Conservation (phyloP, 2,797 vertebrate genomes). For the Staurois parvus region DNA sequence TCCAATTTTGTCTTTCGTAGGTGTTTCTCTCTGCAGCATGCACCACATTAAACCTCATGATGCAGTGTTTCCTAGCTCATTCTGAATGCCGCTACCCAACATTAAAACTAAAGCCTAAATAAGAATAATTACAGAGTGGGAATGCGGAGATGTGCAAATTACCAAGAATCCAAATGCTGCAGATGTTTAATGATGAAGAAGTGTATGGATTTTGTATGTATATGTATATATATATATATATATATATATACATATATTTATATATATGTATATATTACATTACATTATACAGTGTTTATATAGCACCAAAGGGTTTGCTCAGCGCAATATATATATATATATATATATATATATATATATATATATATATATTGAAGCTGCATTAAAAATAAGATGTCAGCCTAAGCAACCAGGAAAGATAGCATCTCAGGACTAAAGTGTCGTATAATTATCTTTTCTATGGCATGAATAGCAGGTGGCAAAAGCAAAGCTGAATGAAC, state of each 20-base stretch:
- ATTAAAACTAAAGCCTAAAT: conserved; percentile 30
- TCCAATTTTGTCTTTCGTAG: no score
- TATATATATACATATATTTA: no score
- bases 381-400: not conserved
- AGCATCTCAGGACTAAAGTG: not conserved
- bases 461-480: conserved; percentile 36
- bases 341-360: not conserved
- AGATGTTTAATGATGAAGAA: conserved; percentile 45
- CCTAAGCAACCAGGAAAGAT: not conserved
- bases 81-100: conserved; percentile 11
- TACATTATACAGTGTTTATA: no score
- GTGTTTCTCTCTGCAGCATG: not conserved
- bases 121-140: conserved; percentile 32
- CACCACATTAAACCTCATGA: conserved; percentile 29
- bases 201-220: conserved; percentile 2
- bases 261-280: not conserved
- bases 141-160: conserved; percentile 19
- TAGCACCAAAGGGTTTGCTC: no score
- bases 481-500: conserved; percentile 14
- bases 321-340: no score
- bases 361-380: conserved; percentile 2
- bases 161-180: not conserved
- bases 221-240: no score
- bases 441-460: conserved; percentile 31
- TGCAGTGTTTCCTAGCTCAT: not conserved